Percentiles rank a stretch among this genome's conserved stretches.
These are phyloP conservation scores for Metopolophium dirhodum DNA, from an alignment of 1,140 invertebrate species.

Conservation along the genomic window DNA sequence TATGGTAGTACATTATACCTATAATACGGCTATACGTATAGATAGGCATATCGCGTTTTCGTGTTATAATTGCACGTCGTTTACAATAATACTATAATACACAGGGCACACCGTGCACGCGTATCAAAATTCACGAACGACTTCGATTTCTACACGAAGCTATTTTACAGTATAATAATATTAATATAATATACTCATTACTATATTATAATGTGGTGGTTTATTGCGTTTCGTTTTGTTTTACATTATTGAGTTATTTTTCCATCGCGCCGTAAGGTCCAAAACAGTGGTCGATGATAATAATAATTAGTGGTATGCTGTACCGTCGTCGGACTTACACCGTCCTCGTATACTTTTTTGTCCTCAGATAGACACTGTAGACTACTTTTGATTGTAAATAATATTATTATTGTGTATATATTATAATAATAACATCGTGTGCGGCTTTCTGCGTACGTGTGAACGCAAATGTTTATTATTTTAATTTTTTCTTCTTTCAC, in stretches of 20 bases:
- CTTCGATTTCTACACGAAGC: neutral
- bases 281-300: neutral
- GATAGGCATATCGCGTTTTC: neutral
- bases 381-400: neutral
- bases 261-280: neutral
- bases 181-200: neutral
- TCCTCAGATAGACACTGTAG: neutral
- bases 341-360: neutral
- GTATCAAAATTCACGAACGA: neutral
- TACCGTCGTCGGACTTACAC: neutral
- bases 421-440: neutral
- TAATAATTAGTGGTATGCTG: neutral
- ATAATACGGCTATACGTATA: neutral
- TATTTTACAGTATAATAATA: neutral
- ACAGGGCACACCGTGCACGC: neutral
- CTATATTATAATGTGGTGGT: neutral
- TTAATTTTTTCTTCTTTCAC: neutral
- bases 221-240: neutral
- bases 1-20: neutral
- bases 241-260: conserved; percentile 3
- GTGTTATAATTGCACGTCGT: conserved; percentile 10
- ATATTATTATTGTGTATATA: neutral
- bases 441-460: neutral
- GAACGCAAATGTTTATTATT: neutral
- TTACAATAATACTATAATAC: neutral